phyloP scores from a whole-genome alignment of 2,113 vertebrate genomes.

The Addax nasomaculatus region DNA sequence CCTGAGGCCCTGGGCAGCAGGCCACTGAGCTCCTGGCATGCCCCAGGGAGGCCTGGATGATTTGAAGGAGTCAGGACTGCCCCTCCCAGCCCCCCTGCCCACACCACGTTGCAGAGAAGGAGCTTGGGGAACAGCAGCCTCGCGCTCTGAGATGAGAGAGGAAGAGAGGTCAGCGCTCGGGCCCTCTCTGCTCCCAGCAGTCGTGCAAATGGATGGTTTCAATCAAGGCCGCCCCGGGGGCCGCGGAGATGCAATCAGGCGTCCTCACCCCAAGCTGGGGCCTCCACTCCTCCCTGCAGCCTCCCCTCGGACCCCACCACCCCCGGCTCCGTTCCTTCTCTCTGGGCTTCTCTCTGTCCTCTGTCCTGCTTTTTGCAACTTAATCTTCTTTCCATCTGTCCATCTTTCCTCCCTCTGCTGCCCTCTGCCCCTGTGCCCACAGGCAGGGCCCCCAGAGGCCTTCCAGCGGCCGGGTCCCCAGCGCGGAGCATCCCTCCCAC shows the following conservation, averaged over 20 bases:
- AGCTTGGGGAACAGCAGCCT: neutral
- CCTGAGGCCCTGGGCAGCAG: neutral
- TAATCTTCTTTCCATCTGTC: neutral
- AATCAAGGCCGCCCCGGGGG: accelerated
- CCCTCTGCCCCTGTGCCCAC: accelerated
- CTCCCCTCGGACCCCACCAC: accelerated
- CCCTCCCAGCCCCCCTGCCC: accelerated
- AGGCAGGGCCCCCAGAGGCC: neutral
- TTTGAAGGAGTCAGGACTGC: neutral
- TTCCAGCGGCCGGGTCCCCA: accelerated
- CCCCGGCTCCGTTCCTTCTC: neutral
- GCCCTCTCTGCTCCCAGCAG: neutral
- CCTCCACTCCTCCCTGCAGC: neutral
- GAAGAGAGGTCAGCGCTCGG: neutral
- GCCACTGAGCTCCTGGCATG: accelerated
- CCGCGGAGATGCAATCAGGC: neutral
- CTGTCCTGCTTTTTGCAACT: neutral
- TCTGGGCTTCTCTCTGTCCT: neutral
- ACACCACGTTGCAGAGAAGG: neutral
- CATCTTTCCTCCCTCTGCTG: neutral
- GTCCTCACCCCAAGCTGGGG: neutral
- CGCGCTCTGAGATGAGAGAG: neutral
- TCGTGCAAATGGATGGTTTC: neutral
- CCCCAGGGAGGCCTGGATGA: neutral
- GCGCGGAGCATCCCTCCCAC: neutral